Evolutionary conservation across 2,797 vertebrate genomes (phyloP), one percentile per base, ranked within the genome.

Genomic region (Phoebastria nigripes): DNA sequence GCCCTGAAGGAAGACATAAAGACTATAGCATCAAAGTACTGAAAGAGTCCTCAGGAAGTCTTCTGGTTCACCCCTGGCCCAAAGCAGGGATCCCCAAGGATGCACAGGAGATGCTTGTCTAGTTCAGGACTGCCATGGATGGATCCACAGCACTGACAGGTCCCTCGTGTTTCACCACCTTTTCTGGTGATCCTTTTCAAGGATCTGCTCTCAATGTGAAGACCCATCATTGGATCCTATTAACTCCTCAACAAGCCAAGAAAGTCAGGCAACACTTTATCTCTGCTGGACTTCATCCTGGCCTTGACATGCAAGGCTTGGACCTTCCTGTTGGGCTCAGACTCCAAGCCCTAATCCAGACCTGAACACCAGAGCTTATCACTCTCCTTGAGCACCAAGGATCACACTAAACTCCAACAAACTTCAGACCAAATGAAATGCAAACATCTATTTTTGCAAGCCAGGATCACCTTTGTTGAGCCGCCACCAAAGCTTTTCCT

Each of bases 81-180:
- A 71, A 74, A 79, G 61, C 16, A 89, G 22, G 13, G 28, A 82
- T 15, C 15, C 28, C 28, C 44, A 35, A 39, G 63, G 56, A 55
- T 0, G 1, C 5, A 7, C 1, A 17, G 24, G 9, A 61, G 66
- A 69, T 15, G 13, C 6, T 16, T 73, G 59, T 19, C 37, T 22
- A 31, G 20, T 22, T 72, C 78, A 79, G 51, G n/a, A 26, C 35
- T 62, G 47, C 25, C 66, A 79, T 9, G 31, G 44, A 56, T 44
- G n/a, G 28, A 58, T 11, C 26, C n/a, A 47, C 37, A 79, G 26
- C 35, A 66, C 5, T 8, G 9, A 39, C 5, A 19, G 33, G 20
- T 28, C 19, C 8, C 29, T 42, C 35, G 15, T 62, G 65, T 33
- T 80, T 21, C 63, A 77, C 20, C 33, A 47, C 12, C 28, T 52